phyloP scores from a whole-genome alignment of 2,113 vertebrate genomes.

The Neofelis nebulosa region DNA sequence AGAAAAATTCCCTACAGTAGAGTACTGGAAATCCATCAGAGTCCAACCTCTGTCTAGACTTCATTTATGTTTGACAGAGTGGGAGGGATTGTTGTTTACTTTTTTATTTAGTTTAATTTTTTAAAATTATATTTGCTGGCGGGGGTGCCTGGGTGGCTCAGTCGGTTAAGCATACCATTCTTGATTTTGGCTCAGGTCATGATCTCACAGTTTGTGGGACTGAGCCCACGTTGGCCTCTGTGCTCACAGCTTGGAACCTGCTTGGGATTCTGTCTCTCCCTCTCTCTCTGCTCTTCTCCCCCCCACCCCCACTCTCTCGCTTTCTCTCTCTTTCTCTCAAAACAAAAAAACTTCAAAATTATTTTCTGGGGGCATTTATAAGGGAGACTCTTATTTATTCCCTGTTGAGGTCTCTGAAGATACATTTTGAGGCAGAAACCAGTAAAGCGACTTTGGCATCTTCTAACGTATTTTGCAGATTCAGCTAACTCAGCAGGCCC shows the following conservation, averaged over 20 bases:
- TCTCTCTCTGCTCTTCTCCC: no score
- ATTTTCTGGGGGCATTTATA: background rate
- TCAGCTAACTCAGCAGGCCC: background rate
- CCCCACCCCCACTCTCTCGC: no score
- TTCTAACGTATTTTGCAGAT: constrained; percentile 21
- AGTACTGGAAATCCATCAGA: background rate
- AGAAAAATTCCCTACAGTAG: background rate
- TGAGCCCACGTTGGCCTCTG: no score
- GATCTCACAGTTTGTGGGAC: no score
- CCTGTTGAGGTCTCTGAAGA: background rate
- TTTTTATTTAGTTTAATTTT: background rate
- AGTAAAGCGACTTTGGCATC: background rate
- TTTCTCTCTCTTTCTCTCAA: no score
- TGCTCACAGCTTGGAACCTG: no score
- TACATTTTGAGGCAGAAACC: background rate
- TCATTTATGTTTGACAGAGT: background rate
- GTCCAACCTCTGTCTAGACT: background rate
- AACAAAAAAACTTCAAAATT: background rate
- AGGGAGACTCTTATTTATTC: background rate
- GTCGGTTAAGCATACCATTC: no score
- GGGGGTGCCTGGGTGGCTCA: no score
- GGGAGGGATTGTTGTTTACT: background rate
- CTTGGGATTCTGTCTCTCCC: no score
- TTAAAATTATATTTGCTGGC: background rate
- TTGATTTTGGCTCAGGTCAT: no score